Evolutionary conservation across 2,888 invertebrate species (phyloP).

Genomic region (Trimorus sp.): DNA sequence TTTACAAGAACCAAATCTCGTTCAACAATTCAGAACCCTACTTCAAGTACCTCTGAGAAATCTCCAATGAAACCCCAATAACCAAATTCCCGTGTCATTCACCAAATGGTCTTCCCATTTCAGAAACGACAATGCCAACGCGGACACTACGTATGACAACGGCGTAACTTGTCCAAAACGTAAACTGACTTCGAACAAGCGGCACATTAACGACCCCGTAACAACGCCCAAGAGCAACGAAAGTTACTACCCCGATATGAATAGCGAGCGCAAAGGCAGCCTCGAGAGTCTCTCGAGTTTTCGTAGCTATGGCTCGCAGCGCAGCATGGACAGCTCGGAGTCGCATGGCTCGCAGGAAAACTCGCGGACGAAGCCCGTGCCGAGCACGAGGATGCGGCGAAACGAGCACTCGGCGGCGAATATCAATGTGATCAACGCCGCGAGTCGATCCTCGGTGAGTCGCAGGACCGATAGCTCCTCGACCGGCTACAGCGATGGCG

Average conservation of each 20-base stretch:
- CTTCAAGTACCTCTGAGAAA: no score
- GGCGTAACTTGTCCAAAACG: conserved; percentile 78
- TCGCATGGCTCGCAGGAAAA: conserved; percentile 76
- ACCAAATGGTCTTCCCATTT: conserved; percentile 4
- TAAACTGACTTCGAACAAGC: conserved; percentile 77
- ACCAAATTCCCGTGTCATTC: no score
- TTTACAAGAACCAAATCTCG: no score
- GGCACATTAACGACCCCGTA: conserved; percentile 79
- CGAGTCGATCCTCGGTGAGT: conserved; percentile 73
- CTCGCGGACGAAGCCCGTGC: conserved; percentile 75
- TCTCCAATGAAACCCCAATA: no score
- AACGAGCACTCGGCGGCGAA: conserved; percentile 74
- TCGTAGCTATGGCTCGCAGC: conserved; percentile 81
- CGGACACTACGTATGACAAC: conserved; percentile 74
- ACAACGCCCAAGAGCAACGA: conserved; percentile 75
- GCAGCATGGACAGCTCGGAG: conserved; percentile 81
- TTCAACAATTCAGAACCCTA: no score
- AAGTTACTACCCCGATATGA: conserved; percentile 72
- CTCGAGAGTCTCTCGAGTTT: conserved; percentile 83
- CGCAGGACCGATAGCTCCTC: conserved; percentile 78
- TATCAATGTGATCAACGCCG: conserved; percentile 70
- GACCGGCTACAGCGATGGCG: conserved; percentile 82
- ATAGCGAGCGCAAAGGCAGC: conserved; percentile 83
- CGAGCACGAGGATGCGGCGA: conserved; percentile 77
- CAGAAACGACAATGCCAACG: conserved; percentile 66